Conservation (phyloP, 1,140 invertebrate genomes). For the Eulimnadia texana region DNA sequence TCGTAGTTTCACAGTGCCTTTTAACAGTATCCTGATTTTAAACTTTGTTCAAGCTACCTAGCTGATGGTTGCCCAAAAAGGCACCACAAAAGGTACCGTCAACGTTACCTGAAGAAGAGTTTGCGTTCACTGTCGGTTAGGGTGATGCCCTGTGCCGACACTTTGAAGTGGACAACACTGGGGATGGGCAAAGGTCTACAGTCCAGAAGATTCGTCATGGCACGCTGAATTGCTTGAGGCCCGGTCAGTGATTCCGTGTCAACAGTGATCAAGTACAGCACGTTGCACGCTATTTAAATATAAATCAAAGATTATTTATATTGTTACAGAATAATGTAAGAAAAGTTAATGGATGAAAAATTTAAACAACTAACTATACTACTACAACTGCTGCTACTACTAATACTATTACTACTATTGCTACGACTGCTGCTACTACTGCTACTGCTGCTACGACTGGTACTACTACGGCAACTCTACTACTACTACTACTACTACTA, state of each 20-base stretch:
- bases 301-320: neutral
- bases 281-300: slow-evolving; percentile 71
- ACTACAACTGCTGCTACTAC: no score
- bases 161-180: slow-evolving; percentile 89
- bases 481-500: neutral
- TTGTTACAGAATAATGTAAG: neutral
- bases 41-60: no score
- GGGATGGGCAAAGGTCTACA: slow-evolving; percentile 44
- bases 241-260: slow-evolving; percentile 92
- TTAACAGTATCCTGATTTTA: no score
- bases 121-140: slow-evolving; percentile 87
- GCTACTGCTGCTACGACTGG: no score
- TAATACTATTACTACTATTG: no score
- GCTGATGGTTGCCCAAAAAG: no score
- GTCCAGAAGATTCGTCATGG: slow-evolving; percentile 52
- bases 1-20: no score
- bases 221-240: slow-evolving; percentile 84
- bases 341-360: neutral
- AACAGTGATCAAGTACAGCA: slow-evolving; percentile 74
- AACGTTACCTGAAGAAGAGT: slow-evolving; percentile 40
- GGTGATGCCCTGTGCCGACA: slow-evolving; percentile 85
- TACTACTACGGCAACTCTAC: neutral
- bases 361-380: neutral
- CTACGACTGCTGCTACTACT: no score
- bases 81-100: no score